Evolutionary conservation across 2,113 vertebrate genomes (phyloP).

Genomic region (Nothocercus julius): DNA sequence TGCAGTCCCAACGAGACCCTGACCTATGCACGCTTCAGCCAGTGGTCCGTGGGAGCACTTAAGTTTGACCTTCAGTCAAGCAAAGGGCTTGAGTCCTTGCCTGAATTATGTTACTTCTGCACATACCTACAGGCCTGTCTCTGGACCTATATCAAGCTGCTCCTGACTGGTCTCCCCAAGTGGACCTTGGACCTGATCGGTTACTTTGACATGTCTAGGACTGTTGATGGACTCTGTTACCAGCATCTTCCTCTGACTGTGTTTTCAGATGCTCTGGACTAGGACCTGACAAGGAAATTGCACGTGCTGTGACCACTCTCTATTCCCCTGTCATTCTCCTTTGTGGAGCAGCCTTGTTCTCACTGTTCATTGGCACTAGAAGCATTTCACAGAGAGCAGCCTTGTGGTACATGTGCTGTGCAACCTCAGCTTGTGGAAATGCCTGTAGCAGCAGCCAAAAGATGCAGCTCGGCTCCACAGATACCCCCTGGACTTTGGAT

Average conservation of each 20-base stretch:
- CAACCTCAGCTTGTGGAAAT: neutral
- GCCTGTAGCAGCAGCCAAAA: neutral
- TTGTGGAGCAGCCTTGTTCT: neutral
- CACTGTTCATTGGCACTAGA: neutral
- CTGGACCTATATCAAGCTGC: neutral
- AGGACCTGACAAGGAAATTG: neutral
- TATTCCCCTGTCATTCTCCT: neutral
- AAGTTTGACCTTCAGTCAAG: neutral
- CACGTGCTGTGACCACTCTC: neutral
- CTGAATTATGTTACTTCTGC: neutral
- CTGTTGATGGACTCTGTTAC: neutral
- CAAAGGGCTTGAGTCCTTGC: neutral
- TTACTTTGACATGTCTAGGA: neutral
- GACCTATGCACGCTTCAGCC: neutral
- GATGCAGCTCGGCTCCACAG: neutral
- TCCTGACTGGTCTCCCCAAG: neutral
- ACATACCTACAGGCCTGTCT: neutral
- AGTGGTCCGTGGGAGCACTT: neutral
- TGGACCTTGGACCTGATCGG: neutral
- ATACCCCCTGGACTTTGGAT: neutral
- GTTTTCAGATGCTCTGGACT: neutral
- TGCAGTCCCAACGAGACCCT: neutral
- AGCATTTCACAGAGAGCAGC: neutral
- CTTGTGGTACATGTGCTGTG: neutral
- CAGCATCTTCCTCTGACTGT: neutral